Percentiles rank a stretch among this genome's conserved stretches.
Conservation (phyloP, 2,113 vertebrate species). For the Rostratula benghalensis region DNA sequence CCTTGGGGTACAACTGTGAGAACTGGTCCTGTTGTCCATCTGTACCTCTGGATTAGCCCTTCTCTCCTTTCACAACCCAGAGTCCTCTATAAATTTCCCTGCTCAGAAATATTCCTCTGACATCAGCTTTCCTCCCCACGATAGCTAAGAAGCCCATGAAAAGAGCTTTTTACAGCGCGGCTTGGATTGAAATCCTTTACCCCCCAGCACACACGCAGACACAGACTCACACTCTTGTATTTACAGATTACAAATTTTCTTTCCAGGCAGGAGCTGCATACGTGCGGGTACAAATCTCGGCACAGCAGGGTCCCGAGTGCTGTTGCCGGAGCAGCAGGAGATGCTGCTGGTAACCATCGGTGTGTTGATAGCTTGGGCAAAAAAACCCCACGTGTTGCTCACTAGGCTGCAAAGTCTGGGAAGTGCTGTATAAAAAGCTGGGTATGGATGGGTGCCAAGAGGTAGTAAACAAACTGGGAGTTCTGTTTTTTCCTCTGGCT, state of each 20-base stretch:
- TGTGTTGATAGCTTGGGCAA: background rate
- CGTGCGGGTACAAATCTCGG: background rate
- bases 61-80: background rate
- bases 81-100: background rate
- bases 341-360: background rate
- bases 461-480: conserved; percentile 64
- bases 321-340: background rate
- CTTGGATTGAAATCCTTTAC: background rate
- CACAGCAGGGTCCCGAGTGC: background rate
- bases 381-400: background rate
- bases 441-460: conserved; percentile 45
- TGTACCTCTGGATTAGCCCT: background rate
- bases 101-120: background rate
- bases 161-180: background rate
- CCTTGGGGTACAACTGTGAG: background rate
- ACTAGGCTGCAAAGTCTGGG: background rate
- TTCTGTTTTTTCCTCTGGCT: conserved; percentile 47
- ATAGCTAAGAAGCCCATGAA: background rate
- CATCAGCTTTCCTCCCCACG: background rate
- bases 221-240: rapidly evolving
- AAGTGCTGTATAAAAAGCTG: background rate
- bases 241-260: background rate
- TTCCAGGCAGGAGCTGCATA: background rate
- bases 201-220: too few relatives aligned
- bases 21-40: rapidly evolving